A percentile compares a stretch with the other conserved stretches of the same genome.
These are phyloP conservation scores for Prunella fulvescens DNA, from an alignment of 2,113 vertebrate species.

Conservation along the genomic window DNA sequence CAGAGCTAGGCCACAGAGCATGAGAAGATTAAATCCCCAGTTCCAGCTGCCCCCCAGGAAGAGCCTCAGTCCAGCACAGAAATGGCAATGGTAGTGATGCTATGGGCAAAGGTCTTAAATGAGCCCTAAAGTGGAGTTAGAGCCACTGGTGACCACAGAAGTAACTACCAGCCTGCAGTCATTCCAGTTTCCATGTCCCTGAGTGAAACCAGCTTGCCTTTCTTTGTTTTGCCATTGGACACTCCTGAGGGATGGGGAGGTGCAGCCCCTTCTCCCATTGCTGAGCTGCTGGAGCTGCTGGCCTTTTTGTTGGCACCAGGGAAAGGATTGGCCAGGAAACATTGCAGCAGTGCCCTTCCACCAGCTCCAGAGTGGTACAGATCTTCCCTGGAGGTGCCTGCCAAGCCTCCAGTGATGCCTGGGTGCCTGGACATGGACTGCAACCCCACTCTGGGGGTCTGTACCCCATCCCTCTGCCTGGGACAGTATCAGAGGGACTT, in stretches of 20 bases:
- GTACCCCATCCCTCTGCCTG: neutral
- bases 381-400: neutral
- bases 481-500: neutral
- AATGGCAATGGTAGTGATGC: neutral
- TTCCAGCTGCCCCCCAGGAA: neutral
- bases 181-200: neutral
- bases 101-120: neutral
- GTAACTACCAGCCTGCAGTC: neutral
- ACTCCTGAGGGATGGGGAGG: neutral
- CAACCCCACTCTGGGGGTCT: neutral
- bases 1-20: neutral
- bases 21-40: neutral
- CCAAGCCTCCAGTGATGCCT: neutral
- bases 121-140: neutral
- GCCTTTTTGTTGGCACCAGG: neutral
- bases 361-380: neutral
- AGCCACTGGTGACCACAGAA: neutral
- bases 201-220: neutral
- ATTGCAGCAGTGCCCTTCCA: neutral
- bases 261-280: neutral
- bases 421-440: neutral
- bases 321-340: neutral
- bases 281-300: neutral
- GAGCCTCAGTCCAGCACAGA: neutral
- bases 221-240: neutral